phyloP scores from a whole-genome alignment of 2,113 vertebrate genomes.

The Hepsetus odoe region DNA sequence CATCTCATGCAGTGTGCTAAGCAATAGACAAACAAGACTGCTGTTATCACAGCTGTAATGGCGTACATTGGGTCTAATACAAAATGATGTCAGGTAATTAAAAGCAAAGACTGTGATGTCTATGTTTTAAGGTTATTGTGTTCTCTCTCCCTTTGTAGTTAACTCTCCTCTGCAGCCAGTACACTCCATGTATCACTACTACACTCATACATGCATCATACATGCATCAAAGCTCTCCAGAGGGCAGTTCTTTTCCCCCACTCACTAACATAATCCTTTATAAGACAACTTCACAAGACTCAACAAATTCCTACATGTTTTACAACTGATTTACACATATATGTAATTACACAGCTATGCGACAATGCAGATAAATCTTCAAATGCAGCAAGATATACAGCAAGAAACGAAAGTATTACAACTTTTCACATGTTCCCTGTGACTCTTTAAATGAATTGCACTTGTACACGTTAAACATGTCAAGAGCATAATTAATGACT shows the following conservation, averaged over 20 bases:
- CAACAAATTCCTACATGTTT: constrained; percentile 57
- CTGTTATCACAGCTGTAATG: too few species aligned
- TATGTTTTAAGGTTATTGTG: background rate
- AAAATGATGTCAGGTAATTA: background rate
- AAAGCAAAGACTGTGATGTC: background rate
- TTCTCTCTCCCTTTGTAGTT: background rate
- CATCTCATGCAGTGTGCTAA: too few species aligned
- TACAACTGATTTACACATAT: constrained; percentile 45
- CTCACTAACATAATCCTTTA: constrained; percentile 49
- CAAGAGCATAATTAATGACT: constrained; percentile 37
- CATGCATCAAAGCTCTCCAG: constrained; percentile 30
- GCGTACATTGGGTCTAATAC: too few species aligned
- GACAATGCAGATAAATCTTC: constrained; percentile 48
- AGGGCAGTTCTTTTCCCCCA: constrained; percentile 31
- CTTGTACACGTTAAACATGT: constrained; percentile 39
- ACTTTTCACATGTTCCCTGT: constrained; percentile 24
- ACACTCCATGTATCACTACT: background rate
- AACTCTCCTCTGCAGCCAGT: background rate
- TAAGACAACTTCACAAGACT: constrained; percentile 49
- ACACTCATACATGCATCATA: background rate
- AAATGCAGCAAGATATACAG: constrained; percentile 27
- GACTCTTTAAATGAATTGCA: constrained; percentile 40
- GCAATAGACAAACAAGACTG: too few species aligned
- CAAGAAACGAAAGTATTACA: constrained; percentile 36
- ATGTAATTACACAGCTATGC: constrained; percentile 49